A percentile compares a stretch with the other conserved stretches of the same genome.
These are phyloP conservation scores for Malaclemys terrapin DNA, from an alignment of 2,113 vertebrate genomes.

Conservation along the genomic window DNA sequence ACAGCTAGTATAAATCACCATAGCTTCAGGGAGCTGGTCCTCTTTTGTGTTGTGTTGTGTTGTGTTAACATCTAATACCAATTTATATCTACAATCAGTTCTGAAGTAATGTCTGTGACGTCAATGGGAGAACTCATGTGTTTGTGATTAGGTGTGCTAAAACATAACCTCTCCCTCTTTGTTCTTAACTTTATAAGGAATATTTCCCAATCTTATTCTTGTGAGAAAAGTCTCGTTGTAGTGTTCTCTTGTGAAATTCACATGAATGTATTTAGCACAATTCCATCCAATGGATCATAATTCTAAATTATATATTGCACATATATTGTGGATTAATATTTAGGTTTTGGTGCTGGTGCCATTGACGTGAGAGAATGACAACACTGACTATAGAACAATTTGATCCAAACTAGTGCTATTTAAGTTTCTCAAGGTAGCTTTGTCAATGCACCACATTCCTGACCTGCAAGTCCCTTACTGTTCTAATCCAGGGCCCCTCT, in stretches of 20 bases:
- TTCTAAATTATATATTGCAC: neutral
- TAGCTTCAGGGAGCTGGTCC: neutral
- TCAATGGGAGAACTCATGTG: neutral
- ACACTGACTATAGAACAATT: neutral
- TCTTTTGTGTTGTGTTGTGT: neutral
- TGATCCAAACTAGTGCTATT: neutral
- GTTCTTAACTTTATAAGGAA: neutral
- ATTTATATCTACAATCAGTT: neutral
- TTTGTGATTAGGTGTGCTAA: neutral
- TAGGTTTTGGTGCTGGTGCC: neutral
- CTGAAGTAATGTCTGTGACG: neutral
- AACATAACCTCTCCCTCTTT: neutral
- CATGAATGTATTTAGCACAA: neutral
- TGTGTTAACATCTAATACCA: neutral
- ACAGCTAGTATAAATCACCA: neutral
- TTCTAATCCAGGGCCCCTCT: neutral
- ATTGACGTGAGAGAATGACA: neutral
- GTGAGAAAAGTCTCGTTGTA: neutral
- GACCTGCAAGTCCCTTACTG: neutral
- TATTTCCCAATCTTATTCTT: neutral
- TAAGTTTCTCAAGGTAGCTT: neutral
- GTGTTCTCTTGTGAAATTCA: fast-evolving
- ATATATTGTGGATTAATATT: fast-evolving
- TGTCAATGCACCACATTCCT: neutral
- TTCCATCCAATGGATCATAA: neutral